Conservation (phyloP, 2,113 vertebrate genomes). For the Hipposideros armiger region DNA sequence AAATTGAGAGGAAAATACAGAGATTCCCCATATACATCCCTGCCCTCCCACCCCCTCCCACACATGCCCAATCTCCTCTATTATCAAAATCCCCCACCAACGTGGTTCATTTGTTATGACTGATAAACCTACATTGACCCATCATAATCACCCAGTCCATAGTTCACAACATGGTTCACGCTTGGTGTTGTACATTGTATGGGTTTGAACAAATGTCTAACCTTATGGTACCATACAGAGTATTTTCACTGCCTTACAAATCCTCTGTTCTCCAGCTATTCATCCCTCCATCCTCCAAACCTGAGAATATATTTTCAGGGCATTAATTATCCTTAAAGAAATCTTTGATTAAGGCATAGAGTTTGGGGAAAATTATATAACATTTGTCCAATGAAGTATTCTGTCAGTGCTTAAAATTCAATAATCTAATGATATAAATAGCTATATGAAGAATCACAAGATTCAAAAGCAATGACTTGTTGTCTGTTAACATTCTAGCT, state of each 20-base stretch:
- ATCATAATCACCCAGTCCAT: not conserved
- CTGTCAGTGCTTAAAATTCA: not conserved
- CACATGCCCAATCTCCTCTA: not conserved
- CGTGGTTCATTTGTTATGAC: not conserved
- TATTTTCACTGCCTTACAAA: not conserved
- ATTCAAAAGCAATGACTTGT: conserved; percentile 11
- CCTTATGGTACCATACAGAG: not conserved
- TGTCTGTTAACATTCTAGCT: conserved; percentile 14
- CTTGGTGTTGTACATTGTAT: not conserved
- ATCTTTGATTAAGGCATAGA: not conserved
- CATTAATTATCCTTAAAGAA: conserved; percentile 22
- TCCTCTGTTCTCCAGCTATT: not conserved
- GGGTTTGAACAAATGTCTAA: not conserved
- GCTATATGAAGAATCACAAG: not conserved
- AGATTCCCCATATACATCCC: not conserved
- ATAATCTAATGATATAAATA: not conserved
- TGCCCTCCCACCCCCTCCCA: too few relatives aligned
- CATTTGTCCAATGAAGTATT: not conserved
- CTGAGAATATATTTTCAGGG: not conserved
- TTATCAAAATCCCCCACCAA: not conserved
- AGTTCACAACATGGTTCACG: not conserved
- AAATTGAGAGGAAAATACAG: not conserved
- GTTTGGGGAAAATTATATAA: not conserved
- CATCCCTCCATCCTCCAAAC: not conserved
- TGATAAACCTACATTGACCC: not conserved